Base-by-base conservation (phyloP, 2,888 invertebrate species). In the Rhopalosiphum nymphaeae region DNA sequence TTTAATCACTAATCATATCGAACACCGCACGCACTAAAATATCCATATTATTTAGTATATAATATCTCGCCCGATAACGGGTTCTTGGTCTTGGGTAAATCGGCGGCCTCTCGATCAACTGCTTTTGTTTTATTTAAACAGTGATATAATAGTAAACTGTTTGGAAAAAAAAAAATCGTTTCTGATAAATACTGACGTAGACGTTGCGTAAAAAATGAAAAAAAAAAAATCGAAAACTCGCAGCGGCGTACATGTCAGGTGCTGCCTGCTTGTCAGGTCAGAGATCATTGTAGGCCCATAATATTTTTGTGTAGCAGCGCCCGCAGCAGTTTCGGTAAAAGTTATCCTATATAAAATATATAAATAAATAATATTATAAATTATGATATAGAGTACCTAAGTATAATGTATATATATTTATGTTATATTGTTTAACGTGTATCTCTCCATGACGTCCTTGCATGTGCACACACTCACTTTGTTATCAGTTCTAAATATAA, bases 1-100 rank as follows among this genome's bases (percentile, higher is more conserved):
- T 91, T 78, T 78, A 42, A 84, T 84, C 46, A 36, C 53, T 5
- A 53, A 89, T 89, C 42, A 42, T 78, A 91, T 57, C 91, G 49
- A 36, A 61, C 78, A 78, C 36, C 13, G 2, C 36, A 91, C 21
- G 49, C 36, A 29, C 78, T 36, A 36, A 85, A 85, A 85, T 44
- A 78, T 78, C 78, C 36, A 36, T 78, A 78, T 36, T 21, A 78
- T 44, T 44, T 9, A 29, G 57, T 57, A 29, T 89, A 56, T 42
- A 56, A 88, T 89, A 89, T 89, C 44, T 36, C 49, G 25, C 53
- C 10, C 36, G 88, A 67, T 90, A 90, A 90, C 49, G n/a, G 90
- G 25, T 90, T 49, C 56, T 29, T 42, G 44, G 16, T 89, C 56
- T 86, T 90, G 46, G 44, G n/a, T 4, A n/a, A 89, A 89, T 44